These are phyloP conservation scores for Rhopalosiphum padi DNA, from an alignment of 1,140 invertebrate genomes.

Conservation along the genomic window DNA sequence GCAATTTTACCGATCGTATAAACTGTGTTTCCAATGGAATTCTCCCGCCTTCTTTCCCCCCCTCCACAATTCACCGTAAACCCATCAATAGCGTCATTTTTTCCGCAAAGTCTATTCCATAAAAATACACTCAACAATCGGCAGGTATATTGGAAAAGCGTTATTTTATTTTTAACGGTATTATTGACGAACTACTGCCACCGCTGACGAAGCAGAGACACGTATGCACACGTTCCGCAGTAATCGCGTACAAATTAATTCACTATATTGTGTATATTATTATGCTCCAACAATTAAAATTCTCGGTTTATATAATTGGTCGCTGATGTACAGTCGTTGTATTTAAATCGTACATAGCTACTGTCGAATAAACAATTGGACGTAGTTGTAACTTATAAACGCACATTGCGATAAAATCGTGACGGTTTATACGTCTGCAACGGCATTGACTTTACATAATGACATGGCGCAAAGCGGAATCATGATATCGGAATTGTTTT, in stretches of 20 bases:
- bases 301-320: neutral
- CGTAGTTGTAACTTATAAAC: neutral
- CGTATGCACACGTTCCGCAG: neutral
- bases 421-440: neutral
- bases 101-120: neutral
- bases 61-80: neutral
- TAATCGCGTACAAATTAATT: neutral
- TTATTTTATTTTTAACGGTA: neutral
- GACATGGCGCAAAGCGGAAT: neutral
- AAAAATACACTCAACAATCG: neutral
- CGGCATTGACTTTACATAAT: neutral
- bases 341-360: neutral
- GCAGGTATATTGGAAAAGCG: neutral
- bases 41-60: neutral
- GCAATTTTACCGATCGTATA: neutral
- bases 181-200: neutral
- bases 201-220: neutral
- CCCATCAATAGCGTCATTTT: neutral
- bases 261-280: neutral
- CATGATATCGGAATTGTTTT: constrained; percentile 5
- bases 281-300: neutral
- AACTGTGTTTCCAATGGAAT: neutral
- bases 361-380: neutral
- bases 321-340: neutral
- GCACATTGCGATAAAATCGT: neutral